These are phyloP conservation scores for Gallinago undulata DNA, from an alignment of 2,113 vertebrate genomes.

Conservation along the genomic window DNA sequence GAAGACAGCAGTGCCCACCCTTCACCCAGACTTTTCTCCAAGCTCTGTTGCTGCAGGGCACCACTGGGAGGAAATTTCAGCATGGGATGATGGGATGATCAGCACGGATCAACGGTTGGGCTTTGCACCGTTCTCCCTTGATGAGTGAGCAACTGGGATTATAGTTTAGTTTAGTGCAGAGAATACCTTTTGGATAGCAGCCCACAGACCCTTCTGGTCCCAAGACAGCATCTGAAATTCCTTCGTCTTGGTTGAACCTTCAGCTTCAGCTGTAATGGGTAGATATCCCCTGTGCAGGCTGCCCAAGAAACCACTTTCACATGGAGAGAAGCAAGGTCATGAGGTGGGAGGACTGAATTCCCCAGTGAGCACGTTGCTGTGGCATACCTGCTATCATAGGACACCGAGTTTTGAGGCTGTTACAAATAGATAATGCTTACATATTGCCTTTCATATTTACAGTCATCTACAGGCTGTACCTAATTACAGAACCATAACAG, in stretches of 20 bases:
- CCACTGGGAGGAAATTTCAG: background rate
- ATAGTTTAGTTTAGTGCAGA: background rate
- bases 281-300: background rate
- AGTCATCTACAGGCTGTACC: background rate
- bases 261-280: background rate
- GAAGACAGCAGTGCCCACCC: background rate
- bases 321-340: background rate
- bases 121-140: background rate
- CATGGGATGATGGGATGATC: background rate
- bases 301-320: background rate
- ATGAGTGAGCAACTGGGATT: background rate
- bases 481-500: background rate
- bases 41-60: background rate
- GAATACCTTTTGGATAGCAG: background rate
- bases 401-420: background rate
- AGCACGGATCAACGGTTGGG: background rate
- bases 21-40: background rate
- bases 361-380: background rate
- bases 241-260: background rate
- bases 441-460: background rate
- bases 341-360: background rate
- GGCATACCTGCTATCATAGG: fast-evolving
- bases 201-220: too few species aligned
- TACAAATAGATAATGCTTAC: background rate
- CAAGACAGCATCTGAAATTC: background rate